These are phyloP conservation scores for Lottia scabra DNA, from an alignment of 2,888 invertebrate species.

Conservation along the genomic window DNA sequence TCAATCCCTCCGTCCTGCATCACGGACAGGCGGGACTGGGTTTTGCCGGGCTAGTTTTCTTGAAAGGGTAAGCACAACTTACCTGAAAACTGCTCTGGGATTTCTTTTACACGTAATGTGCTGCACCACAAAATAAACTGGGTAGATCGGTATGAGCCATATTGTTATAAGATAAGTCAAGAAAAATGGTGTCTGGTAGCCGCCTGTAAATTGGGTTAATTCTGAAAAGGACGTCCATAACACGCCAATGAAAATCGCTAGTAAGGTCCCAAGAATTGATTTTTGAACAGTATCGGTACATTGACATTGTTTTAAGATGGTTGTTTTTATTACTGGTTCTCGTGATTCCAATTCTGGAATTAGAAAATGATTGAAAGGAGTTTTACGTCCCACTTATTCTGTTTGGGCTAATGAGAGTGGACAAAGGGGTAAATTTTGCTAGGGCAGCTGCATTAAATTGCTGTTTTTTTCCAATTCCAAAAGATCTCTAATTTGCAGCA, in stretches of 20 bases:
- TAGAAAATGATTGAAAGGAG: too few relatives aligned
- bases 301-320: not conserved
- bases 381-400: too few relatives aligned
- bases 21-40: too few relatives aligned
- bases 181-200: slow-evolving; percentile 92
- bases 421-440: too few relatives aligned
- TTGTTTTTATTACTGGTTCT: not conserved
- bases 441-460: too few relatives aligned
- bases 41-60: too few relatives aligned
- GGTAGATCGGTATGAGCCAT: slow-evolving; percentile 91
- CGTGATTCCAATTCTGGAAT: too few relatives aligned
- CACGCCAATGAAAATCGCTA: slow-evolving; percentile 76
- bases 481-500: too few relatives aligned
- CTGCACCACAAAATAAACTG: slow-evolving; percentile 80
- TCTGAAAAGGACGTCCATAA: slow-evolving; percentile 95
- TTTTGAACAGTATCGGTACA: slow-evolving; percentile 18
- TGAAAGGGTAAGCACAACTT: not conserved
- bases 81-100: slow-evolving; percentile 42
- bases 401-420: too few relatives aligned
- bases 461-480: too few relatives aligned
- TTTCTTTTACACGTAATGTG: slow-evolving; percentile 73
- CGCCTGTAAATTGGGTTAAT: slow-evolving; percentile 69
- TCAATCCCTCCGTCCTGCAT: too few relatives aligned
- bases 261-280: slow-evolving; percentile 31
- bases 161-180: slow-evolving; percentile 95